These are phyloP conservation scores for Coreoperca whiteheadi DNA, from an alignment of 2,113 vertebrate species.

Conservation along the genomic window DNA sequence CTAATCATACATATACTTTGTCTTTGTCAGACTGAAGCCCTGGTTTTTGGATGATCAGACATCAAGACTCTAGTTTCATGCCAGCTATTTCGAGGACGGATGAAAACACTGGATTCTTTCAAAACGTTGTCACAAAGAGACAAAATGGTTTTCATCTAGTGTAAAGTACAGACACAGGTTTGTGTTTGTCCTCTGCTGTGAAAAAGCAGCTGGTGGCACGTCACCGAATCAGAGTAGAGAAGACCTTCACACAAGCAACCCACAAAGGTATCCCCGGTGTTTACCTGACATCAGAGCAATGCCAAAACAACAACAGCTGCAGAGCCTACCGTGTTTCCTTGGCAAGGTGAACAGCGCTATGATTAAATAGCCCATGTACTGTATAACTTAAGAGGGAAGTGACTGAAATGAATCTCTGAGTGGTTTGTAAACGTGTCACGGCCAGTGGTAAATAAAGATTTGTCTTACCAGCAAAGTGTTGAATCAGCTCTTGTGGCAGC, in stretches of 20 bases:
- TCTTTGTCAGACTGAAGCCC: neutral
- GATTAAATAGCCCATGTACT: conserved; percentile 30
- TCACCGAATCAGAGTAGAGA: conserved; percentile 3
- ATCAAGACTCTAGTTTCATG: neutral
- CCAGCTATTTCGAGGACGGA: neutral
- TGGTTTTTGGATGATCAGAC: conserved; percentile 16
- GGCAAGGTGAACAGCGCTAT: conserved; percentile 14
- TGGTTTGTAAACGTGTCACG: conserved; percentile 65
- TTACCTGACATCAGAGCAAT: conserved; percentile 54
- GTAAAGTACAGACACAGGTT: neutral
- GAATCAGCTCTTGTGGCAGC: conserved; percentile 67
- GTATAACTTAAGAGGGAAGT: conserved; percentile 20
- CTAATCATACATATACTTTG: neutral
- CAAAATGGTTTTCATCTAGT: neutral
- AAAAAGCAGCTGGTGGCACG: conserved; percentile 6
- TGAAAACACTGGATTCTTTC: neutral
- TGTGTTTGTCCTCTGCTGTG: conserved; percentile 38
- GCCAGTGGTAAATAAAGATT: conserved; percentile 49
- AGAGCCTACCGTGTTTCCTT: conserved; percentile 5
- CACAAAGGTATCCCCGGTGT: conserved; percentile 19
- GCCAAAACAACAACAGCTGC: conserved; percentile 52
- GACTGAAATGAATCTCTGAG: conserved; percentile 58
- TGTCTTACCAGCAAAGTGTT: conserved; percentile 51
- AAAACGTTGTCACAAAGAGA: neutral
- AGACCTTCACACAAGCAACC: conserved; percentile 48